These are phyloP conservation scores for Dicycla oo DNA, from an alignment of 2,888 invertebrate species.

Conservation along the genomic window DNA sequence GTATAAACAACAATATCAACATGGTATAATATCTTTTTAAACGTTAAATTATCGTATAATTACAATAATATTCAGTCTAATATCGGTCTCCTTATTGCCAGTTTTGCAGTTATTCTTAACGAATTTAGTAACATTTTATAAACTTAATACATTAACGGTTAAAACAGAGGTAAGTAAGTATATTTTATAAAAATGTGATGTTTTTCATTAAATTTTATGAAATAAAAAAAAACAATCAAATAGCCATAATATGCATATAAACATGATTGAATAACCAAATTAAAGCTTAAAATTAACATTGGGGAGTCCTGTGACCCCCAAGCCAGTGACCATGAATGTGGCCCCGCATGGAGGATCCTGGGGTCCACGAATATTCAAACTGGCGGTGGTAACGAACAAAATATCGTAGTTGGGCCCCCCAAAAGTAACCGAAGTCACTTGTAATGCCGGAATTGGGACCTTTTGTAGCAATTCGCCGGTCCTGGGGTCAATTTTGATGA, in stretches of 20 bases:
- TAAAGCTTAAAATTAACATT: constrained; percentile 75
- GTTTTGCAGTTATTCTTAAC: constrained; percentile 9
- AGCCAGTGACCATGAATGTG: constrained; percentile 91
- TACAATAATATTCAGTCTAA: constrained; percentile 31
- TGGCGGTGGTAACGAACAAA: constrained; percentile 92
- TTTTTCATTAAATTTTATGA: not conserved
- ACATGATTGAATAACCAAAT: constrained; percentile 22
- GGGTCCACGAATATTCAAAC: constrained; percentile 77
- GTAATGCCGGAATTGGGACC: constrained; percentile 90
- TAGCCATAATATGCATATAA: not conserved
- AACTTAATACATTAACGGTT: not conserved
- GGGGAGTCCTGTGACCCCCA: constrained; percentile 90
- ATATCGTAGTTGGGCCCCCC: constrained; percentile 93
- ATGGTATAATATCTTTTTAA: constrained; percentile 8
- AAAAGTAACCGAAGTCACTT: constrained; percentile 93
- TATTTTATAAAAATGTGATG: constrained; percentile 6
- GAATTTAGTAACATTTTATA: constrained; percentile 9
- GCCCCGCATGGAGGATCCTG: constrained; percentile 89
- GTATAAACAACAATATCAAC: constrained; percentile 18
- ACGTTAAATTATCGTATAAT: constrained; percentile 1
- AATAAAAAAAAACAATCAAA: not conserved
- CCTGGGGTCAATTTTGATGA: constrained; percentile 89
- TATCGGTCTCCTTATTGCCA: not conserved
- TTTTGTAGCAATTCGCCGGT: constrained; percentile 89
- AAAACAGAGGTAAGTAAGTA: too few relatives aligned